Base-by-base conservation (phyloP, 2,888 invertebrate genomes). In the Coelinius sp. region DNA sequence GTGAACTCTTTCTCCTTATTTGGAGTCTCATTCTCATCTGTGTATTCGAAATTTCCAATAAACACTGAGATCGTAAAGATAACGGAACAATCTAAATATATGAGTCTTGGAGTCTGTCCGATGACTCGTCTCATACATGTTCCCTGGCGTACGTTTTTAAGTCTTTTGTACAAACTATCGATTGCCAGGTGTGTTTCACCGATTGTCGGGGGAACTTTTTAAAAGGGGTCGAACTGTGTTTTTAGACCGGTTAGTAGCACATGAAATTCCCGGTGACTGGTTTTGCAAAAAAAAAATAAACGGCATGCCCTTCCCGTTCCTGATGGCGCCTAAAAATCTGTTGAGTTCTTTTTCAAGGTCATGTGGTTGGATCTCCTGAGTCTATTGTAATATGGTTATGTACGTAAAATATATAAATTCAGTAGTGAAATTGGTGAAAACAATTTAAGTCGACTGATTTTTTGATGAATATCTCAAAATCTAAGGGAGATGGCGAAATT, bases 161-260 rank as follows among this genome's bases (percentile, higher is more conserved):
- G 68, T 74, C 70, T 80, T 79, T 78, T 81, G 73, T 73, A 75
- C 76, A 77, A 20, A 68, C 41, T 84, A 84, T 84, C 82, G 82
- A 83, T 83, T 83, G 84, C 86, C 86, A 86, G 86, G 85, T 86
- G 86, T n/a, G n/a, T n/a, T 83, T 81, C 82, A 20, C 76, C 79
- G 82, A 83, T 82, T 78, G 69, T 66, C 25, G 71, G 74, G 44
- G 59, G 66, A 70, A 41, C 38, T 41, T 38, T 67, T 71, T 44
- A 69, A 68, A 79, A 79, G 77, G 82, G 82, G 77, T 81, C 73
- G 59, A 31, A 56, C n/a, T n/a, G n/a, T 74, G 76, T 82, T 83
- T 81, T 82, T 73, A 66, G 77, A 74, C 75, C 73, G 78, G 78
- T 75, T 76, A 78, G 79, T 79, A 78, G 27, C 38, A 68, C 27